Conservation (phyloP, 2,797 vertebrate species). For the Danio albolineatus region DNA sequence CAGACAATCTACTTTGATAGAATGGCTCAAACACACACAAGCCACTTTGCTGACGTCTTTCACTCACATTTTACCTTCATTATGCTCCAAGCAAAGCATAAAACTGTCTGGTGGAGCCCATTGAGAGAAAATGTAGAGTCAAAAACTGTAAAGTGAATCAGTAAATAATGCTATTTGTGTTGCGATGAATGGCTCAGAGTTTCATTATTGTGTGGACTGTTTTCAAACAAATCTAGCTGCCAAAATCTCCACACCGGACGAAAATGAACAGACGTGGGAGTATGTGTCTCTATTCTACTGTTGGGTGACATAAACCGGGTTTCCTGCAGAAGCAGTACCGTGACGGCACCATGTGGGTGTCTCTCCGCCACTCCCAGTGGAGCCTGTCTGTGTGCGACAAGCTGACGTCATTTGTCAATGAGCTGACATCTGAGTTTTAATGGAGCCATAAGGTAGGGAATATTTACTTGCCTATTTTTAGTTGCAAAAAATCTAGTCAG, state of each 20-base stretch:
- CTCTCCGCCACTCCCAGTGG: conserved; percentile 64
- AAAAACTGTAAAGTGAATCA: conserved; percentile 5
- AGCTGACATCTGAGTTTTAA: conserved; percentile 45
- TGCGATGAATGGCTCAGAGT: conserved; percentile 19
- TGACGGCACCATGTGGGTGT: conserved; percentile 78
- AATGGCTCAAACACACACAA: conserved; percentile 63
- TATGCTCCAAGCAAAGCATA: conserved; percentile 34
- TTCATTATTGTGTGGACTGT: conserved; percentile 5
- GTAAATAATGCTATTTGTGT: conserved; percentile 24
- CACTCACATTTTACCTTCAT: conserved; percentile 33
- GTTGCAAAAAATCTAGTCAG: not conserved
- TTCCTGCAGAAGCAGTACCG: conserved; percentile 56
- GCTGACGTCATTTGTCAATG: conserved; percentile 70
- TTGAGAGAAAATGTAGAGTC: conserved; percentile 9
- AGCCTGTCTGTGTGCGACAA: conserved; percentile 29
- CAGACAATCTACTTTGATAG: conserved; percentile 59
- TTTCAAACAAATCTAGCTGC: conserved; percentile 20
- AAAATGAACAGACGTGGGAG: conserved; percentile 27
- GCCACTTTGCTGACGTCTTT: conserved; percentile 40
- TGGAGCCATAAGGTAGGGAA: conserved; percentile 35
- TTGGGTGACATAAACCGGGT: conserved; percentile 49
- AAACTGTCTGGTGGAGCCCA: not conserved
- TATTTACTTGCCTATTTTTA: conserved; percentile 27
- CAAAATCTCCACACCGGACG: conserved; percentile 8
- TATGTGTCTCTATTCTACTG: conserved; percentile 36